Evolutionary conservation across 2,113 vertebrate genomes (phyloP).

Genomic region (Xenopus laevis): DNA sequence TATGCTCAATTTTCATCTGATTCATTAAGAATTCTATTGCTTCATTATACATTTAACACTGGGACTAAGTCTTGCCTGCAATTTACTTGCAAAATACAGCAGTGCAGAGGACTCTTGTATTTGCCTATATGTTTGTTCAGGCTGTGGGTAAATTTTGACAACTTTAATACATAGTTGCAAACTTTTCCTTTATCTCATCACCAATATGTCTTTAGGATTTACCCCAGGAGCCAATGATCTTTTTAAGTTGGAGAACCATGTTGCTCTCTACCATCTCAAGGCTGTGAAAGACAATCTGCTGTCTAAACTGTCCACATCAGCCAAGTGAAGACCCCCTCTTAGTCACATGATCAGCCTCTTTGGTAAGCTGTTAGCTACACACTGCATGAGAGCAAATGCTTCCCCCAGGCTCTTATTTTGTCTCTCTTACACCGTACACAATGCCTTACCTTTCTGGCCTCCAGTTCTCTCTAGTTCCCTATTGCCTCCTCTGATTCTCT

Average conservation of each 20-base stretch:
- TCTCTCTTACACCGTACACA: neutral
- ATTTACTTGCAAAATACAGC: too few relatives aligned
- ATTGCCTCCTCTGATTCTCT: neutral
- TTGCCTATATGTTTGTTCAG: too few relatives aligned
- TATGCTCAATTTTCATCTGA: too few relatives aligned
- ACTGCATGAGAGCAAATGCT: neutral
- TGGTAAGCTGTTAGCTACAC: conserved; percentile 63
- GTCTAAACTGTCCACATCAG: conserved; percentile 77
- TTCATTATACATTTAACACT: too few relatives aligned
- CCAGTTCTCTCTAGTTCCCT: neutral
- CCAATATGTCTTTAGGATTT: conserved; percentile 70
- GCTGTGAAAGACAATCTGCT: conserved; percentile 79
- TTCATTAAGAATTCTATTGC: too few relatives aligned
- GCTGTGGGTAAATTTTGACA: too few relatives aligned
- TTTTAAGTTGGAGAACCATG: conserved; percentile 90
- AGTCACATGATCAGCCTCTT: conserved; percentile 95
- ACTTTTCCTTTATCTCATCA: neutral
- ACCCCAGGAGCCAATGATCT: conserved; percentile 94
- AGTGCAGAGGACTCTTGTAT: too few relatives aligned
- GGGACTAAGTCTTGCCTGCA: too few relatives aligned
- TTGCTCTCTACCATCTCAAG: conserved; percentile 91
- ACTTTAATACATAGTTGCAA: too few relatives aligned
- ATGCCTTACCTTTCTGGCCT: neutral
- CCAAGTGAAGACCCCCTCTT: conserved; percentile 86
- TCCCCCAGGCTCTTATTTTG: neutral